Conservation (phyloP, 2,113 vertebrate species). For the Rhegmatorhina hoffmannsi region DNA sequence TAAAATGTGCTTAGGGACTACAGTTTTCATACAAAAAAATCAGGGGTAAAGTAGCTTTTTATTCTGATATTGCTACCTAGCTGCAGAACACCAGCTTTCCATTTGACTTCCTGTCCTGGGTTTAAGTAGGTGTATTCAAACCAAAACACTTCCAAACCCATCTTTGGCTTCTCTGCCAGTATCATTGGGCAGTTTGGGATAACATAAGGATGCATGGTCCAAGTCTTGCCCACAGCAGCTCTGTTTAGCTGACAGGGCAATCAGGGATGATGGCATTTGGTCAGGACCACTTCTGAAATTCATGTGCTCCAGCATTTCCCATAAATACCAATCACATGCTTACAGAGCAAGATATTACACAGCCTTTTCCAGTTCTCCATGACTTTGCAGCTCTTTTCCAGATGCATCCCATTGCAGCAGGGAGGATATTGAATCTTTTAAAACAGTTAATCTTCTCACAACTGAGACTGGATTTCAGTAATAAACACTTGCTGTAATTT, state of each 20-base stretch:
- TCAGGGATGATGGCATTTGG: neutral
- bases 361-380: neutral
- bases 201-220: neutral
- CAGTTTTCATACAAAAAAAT: neutral
- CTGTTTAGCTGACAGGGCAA: neutral
- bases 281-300: neutral
- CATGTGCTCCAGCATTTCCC: neutral
- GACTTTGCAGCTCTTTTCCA: neutral
- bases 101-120: neutral
- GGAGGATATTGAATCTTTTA: constrained; percentile 14
- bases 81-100: neutral
- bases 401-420: neutral
- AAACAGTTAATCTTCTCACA: constrained; percentile 14
- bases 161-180: neutral
- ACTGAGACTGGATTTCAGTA: neutral
- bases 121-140: too few relatives aligned
- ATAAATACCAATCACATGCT: neutral
- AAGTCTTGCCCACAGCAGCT: neutral
- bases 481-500: constrained; percentile 35
- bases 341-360: neutral
- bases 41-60: neutral
- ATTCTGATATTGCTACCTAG: neutral
- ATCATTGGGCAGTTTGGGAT: fast-evolving
- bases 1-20: neutral
- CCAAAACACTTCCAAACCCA: neutral